Conservation (phyloP, 2,113 vertebrate species). For the Bubo blakistoni region DNA sequence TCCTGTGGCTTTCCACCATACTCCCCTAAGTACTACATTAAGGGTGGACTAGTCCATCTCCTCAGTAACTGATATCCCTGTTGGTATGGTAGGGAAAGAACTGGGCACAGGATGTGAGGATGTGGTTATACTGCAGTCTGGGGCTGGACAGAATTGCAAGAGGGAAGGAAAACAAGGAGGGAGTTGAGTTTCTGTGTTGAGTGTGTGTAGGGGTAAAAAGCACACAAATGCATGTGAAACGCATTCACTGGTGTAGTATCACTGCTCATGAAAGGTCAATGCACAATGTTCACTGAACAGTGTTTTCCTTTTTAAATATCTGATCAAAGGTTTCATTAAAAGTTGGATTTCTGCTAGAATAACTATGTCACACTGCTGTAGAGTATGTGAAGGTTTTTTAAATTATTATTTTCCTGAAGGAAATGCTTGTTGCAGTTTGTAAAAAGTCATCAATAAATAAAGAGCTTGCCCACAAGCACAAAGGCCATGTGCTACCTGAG, state of each 20-base stretch:
- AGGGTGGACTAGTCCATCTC: background rate
- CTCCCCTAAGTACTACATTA: background rate
- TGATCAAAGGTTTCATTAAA: background rate
- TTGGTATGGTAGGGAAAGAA: background rate
- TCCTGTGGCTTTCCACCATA: background rate
- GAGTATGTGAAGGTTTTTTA: background rate
- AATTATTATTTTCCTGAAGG: background rate
- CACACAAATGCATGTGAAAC: background rate
- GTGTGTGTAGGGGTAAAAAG: background rate
- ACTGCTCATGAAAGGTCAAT: background rate
- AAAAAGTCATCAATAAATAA: background rate
- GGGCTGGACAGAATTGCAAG: background rate
- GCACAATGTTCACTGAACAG: background rate
- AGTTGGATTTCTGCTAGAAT: background rate
- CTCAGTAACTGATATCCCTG: background rate
- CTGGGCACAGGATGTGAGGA: background rate
- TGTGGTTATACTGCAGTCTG: background rate
- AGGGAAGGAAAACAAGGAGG: background rate
- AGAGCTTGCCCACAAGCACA: background rate
- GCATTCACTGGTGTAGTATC: background rate
- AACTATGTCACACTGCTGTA: background rate
- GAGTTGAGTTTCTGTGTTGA: background rate
- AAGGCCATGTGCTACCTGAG: background rate
- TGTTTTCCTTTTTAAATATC: background rate
- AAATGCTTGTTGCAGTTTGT: background rate